Evolutionary conservation across 2,888 invertebrate genomes (phyloP).

Genomic region (Proisotoma minuta): DNA sequence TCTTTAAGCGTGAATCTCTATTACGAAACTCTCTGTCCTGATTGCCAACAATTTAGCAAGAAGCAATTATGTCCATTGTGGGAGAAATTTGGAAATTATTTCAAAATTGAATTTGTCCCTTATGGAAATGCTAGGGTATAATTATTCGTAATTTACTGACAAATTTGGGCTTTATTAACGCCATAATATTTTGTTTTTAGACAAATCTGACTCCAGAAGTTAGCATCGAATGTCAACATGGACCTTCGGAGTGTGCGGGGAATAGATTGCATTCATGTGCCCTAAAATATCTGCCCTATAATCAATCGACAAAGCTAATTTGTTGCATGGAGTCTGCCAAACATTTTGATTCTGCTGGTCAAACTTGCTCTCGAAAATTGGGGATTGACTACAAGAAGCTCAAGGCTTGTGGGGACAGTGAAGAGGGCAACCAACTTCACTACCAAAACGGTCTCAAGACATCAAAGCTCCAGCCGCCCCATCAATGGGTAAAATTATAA

Average conservation of each 20-base stretch:
- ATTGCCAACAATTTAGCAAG: constrained; percentile 26
- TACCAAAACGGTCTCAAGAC: constrained; percentile 27
- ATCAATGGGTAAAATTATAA: too few species aligned
- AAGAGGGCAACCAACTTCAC: constrained; percentile 30
- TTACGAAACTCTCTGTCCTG: constrained; percentile 39
- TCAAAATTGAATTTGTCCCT: constrained; percentile 34
- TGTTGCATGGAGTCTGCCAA: constrained; percentile 28
- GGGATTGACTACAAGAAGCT: constrained; percentile 22
- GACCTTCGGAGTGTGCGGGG: constrained; percentile 35
- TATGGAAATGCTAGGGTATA: constrained; percentile 40
- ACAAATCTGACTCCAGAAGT: constrained; percentile 24
- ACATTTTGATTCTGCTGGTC: constrained; percentile 26
- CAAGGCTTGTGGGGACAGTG: constrained; percentile 19
- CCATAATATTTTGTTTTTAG: too few species aligned
- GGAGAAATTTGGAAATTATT: constrained; percentile 27
- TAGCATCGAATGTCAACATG: constrained; percentile 36
- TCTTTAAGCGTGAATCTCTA: constrained; percentile 36
- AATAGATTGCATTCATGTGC: constrained; percentile 37
- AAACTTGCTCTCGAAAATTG: constrained; percentile 24
- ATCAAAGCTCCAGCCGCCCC: constrained; percentile 22
- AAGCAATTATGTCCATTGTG: constrained; percentile 29
- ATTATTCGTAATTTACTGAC: background rate
- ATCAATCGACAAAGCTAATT: constrained; percentile 26
- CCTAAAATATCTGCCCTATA: constrained; percentile 23
- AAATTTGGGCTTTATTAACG: too few species aligned